Evolutionary conservation across 37 sponge, comb jelly and placozoan genomes (phyloP).

Genomic region (Aplysina aerophoba): DNA sequence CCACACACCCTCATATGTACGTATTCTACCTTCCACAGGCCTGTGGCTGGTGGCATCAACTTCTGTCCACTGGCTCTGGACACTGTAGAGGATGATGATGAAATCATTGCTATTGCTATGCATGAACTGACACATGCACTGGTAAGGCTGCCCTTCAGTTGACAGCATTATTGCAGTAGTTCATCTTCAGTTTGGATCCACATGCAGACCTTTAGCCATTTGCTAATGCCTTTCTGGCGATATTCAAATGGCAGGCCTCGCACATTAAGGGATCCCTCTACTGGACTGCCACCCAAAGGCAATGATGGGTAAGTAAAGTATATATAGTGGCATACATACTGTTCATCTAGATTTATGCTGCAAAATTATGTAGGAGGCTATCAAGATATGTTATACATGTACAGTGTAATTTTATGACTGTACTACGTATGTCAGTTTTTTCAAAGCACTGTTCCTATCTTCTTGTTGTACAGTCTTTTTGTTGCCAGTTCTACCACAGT

Average conservation of each 20-base stretch:
- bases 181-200: background rate
- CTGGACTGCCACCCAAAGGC: background rate
- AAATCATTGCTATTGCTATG: background rate
- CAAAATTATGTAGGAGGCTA: too few species aligned
- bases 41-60: background rate
- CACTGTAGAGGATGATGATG: background rate
- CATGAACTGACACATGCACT: background rate
- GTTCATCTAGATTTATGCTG: too few species aligned
- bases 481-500: too few species aligned
- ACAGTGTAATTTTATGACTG: too few species aligned
- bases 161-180: background rate
- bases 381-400: too few species aligned
- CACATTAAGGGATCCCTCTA: background rate
- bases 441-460: too few species aligned
- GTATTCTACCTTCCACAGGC: background rate
- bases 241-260: background rate
- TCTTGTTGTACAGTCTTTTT: too few species aligned
- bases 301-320: background rate
- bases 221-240: background rate
- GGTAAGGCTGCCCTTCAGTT: background rate
- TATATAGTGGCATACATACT: too few species aligned
- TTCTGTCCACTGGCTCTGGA: constrained; percentile 4
- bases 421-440: too few species aligned
- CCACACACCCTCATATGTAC: background rate
- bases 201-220: background rate